A percentile compares a stretch with the other conserved stretches of the same genome.
Conservation (phyloP, 2,888 invertebrate species). For the Caenorhabditis japonica region DNA sequence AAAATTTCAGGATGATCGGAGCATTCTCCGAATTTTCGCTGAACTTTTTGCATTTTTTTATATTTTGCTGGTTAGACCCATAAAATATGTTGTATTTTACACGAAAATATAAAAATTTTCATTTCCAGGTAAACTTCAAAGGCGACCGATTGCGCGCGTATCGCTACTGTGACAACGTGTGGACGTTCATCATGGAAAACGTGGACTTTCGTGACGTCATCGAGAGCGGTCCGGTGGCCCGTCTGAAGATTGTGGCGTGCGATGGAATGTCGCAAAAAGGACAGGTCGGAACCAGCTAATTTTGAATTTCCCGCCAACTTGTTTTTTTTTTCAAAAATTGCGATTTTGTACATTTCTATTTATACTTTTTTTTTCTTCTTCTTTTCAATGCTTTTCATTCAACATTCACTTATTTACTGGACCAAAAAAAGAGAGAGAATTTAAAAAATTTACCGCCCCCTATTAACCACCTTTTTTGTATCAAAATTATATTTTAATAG, state of each 20-base stretch:
- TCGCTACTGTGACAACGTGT: conserved; percentile 99
- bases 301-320: neutral
- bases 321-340: too few species aligned
- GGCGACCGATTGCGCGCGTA: conserved; percentile 81
- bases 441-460: too few species aligned
- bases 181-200: conserved; percentile 98
- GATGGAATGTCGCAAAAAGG: conserved; percentile 82
- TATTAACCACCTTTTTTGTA: too few species aligned
- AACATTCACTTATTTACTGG: too few species aligned
- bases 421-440: too few species aligned
- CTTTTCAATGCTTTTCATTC: too few species aligned
- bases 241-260: conserved; percentile 98
- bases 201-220: conserved; percentile 86
- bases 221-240: conserved; percentile 79
- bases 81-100: too few species aligned
- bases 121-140: conserved; percentile 39
- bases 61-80: too few species aligned
- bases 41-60: too few species aligned
- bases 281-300: conserved; percentile 9
- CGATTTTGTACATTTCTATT: conserved; percentile 7
- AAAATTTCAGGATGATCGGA: too few species aligned
- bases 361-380: neutral
- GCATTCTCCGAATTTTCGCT: too few species aligned
- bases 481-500: too few species aligned
- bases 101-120: neutral